phyloP scores from a whole-genome alignment of 2,797 vertebrate species.

The Macroramphosus scolopax region DNA sequence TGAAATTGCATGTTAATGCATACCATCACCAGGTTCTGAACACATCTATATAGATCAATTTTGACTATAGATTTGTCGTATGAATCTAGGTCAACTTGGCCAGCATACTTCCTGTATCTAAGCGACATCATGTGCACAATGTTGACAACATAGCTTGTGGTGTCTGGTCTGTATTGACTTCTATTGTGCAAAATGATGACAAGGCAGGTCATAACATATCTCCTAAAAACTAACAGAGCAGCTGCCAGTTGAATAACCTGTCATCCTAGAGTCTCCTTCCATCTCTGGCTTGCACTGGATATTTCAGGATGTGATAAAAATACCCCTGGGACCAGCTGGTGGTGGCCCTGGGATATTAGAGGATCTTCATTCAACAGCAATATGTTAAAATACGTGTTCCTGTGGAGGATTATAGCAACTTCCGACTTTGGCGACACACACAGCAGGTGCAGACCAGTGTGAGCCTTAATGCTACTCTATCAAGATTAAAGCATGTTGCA shows the following conservation, averaged over 20 bases:
- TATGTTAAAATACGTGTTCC: slow-evolving; percentile 6
- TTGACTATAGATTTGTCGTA: slow-evolving; percentile 1
- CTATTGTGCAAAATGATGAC: slow-evolving; percentile 23
- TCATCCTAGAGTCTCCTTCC: slow-evolving; percentile 22
- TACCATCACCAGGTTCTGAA: not conserved
- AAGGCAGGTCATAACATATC: slow-evolving; percentile 17
- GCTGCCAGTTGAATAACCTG: slow-evolving; percentile 30
- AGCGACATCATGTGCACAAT: not conserved
- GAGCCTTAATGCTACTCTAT: not conserved
- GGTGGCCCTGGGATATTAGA: slow-evolving; percentile 13
- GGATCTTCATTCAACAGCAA: slow-evolving; percentile 28
- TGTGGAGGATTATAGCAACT: slow-evolving; percentile 2
- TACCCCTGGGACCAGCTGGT: slow-evolving; percentile 65
- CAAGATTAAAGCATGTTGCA: too few relatives aligned
- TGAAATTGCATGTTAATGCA: too few relatives aligned
- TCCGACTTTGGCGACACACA: too few relatives aligned
- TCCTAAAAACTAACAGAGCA: slow-evolving; percentile 8
- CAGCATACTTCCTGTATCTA: slow-evolving; percentile 21
- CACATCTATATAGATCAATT: slow-evolving; percentile 8
- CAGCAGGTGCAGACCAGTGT: slow-evolving; percentile 1
- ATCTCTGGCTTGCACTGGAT: slow-evolving; percentile 37
- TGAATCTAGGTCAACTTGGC: slow-evolving; percentile 47
- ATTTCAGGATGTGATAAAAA: slow-evolving; percentile 74
- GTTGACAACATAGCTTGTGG: slow-evolving; percentile 3
- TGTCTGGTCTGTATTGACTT: slow-evolving; percentile 20